Conservation (phyloP, 2,797 vertebrate species). For the Urocyon cinereoargenteus region DNA sequence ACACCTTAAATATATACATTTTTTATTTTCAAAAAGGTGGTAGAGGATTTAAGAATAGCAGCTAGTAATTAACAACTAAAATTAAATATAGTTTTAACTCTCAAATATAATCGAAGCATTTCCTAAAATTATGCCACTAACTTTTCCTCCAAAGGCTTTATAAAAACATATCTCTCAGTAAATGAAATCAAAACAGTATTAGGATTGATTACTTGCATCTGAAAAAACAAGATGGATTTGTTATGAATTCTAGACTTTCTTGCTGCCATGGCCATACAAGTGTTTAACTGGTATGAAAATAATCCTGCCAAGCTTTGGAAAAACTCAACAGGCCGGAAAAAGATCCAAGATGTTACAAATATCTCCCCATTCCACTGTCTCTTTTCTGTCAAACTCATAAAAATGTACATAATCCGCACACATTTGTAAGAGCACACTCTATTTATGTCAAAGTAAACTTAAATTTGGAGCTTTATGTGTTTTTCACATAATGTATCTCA, state of each 20-base stretch:
- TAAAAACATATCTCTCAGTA: conserved; percentile 64
- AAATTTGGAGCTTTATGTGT: conserved; percentile 24
- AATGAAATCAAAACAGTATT: conserved; percentile 77
- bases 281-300: conserved; percentile 73
- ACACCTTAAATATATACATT: not conserved
- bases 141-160: conserved; percentile 57
- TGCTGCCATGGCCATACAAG: conserved; percentile 37
- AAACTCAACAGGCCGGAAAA: conserved; percentile 49
- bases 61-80: conserved; percentile 9
- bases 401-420: conserved; percentile 54
- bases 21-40: not conserved
- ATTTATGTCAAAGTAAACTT: conserved; percentile 61
- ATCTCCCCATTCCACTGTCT: conserved; percentile 31
- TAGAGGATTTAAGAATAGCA: not conserved
- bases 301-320: conserved; percentile 56
- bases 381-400: conserved; percentile 69
- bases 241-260: conserved; percentile 72
- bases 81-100: conserved; percentile 63
- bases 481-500: conserved; percentile 57
- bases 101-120: conserved; percentile 59
- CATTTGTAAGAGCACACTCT: conserved; percentile 64
- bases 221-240: conserved; percentile 75
- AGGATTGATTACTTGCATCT: conserved; percentile 73
- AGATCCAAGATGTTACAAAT: conserved; percentile 70
- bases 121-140: conserved; percentile 61